phyloP scores from a whole-genome alignment of 2,888 invertebrate species.

The Eledona agricola region DNA sequence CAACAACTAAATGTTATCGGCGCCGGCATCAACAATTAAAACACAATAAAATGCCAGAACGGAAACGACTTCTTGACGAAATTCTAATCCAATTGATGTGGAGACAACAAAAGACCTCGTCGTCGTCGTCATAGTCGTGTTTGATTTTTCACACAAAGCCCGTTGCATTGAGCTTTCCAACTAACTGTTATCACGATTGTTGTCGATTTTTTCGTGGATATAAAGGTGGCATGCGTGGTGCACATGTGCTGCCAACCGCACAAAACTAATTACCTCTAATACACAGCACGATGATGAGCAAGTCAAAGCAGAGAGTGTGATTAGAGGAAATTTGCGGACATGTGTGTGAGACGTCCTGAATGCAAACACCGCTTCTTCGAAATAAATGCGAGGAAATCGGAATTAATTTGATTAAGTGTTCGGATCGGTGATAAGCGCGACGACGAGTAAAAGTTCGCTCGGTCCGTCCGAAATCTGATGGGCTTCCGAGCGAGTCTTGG shows the following conservation, averaged over 20 bases:
- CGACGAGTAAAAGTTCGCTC: constrained; percentile 21
- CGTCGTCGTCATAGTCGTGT: no score
- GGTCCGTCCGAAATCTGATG: constrained; percentile 31
- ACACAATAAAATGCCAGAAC: constrained; percentile 51
- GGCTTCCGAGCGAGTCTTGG: constrained; percentile 34
- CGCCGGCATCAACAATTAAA: constrained; percentile 42
- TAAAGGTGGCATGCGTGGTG: constrained; percentile 9
- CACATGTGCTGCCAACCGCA: constrained; percentile 22
- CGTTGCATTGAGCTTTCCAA: constrained; percentile 10
- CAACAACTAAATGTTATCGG: constrained; percentile 12
- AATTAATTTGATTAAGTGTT: no score
- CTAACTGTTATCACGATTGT: constrained; percentile 17
- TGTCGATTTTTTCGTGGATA: constrained; percentile 7
- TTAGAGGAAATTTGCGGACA: constrained; percentile 15
- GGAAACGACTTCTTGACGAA: constrained; percentile 52
- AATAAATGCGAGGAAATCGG: constrained; percentile 21
- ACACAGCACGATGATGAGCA: constrained; percentile 9
- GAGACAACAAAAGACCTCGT: constrained; percentile 17
- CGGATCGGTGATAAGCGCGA: no score
- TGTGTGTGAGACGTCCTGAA: constrained; percentile 24
- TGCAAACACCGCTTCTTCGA: constrained; percentile 12
- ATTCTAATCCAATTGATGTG: constrained; percentile 38
- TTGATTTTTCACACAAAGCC: constrained; percentile 25
- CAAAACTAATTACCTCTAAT: constrained; percentile 30
- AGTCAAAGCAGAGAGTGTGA: constrained; percentile 16